These are phyloP conservation scores for Plutomurus gul DNA, from an alignment of 1,140 invertebrate species.

Conservation along the genomic window DNA sequence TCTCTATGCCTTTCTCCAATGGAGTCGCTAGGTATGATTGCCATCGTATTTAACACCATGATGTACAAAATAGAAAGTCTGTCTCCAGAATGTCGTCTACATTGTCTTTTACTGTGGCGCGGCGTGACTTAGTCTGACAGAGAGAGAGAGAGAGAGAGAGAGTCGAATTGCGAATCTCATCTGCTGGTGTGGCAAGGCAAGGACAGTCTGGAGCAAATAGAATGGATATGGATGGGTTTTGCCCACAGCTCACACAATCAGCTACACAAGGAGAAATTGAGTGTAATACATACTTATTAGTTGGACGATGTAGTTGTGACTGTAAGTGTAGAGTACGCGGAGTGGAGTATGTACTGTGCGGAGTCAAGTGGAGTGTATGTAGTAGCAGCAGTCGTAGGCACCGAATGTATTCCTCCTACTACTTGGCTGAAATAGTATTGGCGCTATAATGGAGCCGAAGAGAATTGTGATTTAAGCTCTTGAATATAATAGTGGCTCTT, in stretches of 20 bases:
- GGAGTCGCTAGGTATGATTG: no score
- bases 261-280: not conserved
- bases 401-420: no score
- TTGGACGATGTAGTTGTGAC: not conserved
- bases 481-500: conserved; percentile 16
- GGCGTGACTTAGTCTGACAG: not conserved
- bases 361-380: not conserved
- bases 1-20: no score
- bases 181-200: not conserved
- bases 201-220: not conserved
- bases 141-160: not conserved
- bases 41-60: no score
- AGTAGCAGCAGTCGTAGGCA: not conserved
- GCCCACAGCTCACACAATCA: not conserved
- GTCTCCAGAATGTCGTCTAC: no score
- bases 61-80: no score
- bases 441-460: no score
- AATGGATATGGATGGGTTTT: not conserved
- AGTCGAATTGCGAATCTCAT: conserved; percentile 17
- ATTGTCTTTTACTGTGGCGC: not conserved
- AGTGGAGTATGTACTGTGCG: not conserved
- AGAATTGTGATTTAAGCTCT: no score
- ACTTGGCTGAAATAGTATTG: no score
- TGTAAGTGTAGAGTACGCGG: not conserved
- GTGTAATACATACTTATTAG: conserved; percentile 13